Evolutionary conservation across 1,140 invertebrate genomes (phyloP), one percentile per base, ranked within the genome.

Genomic region (Samia ricini): DNA sequence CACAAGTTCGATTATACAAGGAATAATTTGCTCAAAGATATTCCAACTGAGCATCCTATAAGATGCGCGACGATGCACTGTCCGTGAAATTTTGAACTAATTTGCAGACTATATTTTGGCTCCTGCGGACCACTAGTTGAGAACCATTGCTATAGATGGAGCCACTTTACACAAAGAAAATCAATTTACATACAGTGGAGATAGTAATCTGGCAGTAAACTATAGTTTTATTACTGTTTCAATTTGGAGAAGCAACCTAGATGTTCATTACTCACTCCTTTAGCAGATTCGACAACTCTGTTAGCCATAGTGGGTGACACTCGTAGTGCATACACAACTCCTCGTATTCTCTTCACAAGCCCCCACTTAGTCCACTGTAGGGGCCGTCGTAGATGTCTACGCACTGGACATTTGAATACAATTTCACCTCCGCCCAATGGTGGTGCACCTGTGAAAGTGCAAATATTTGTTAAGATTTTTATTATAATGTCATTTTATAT

Each of bases 391-490:
- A 93, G 68, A 51, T 92, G 91, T 58, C 92, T 91, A 22, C 91
- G 77, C 2, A 96, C 93, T 0, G 98, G 98, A 89, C 98, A 98
- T 63, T 92, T 95, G 76, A 99, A 99, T 23, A 94, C 79, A 19
- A 99, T 91, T 91, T 98, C 95, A 19, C 98, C 98, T 26, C 98
- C 98, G 12, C 98, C 98, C 24, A 95, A 91, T 4, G 98, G 98
- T 21, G 93, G 90, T 57, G 92, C 92, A 42, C 91, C 91, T 92
- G 68, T 20, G 63, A 66, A 22, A 24, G n/a, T n/a, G n/a, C n/a
- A n/a, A 42, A 42, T 26, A 26, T 26, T 26, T 19, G 6, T n/a
- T n/a, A n/a, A n/a, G n/a, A n/a, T n/a, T n/a, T n/a, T n/a, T n/a
- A n/a, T n/a, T n/a, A n/a, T n/a, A n/a, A n/a, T n/a, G n/a, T n/a